Percentiles rank a stretch among this genome's conserved stretches.
phyloP scores from a whole-genome alignment of 2,888 invertebrate genomes.

The Perizoma flavofasciatum region DNA sequence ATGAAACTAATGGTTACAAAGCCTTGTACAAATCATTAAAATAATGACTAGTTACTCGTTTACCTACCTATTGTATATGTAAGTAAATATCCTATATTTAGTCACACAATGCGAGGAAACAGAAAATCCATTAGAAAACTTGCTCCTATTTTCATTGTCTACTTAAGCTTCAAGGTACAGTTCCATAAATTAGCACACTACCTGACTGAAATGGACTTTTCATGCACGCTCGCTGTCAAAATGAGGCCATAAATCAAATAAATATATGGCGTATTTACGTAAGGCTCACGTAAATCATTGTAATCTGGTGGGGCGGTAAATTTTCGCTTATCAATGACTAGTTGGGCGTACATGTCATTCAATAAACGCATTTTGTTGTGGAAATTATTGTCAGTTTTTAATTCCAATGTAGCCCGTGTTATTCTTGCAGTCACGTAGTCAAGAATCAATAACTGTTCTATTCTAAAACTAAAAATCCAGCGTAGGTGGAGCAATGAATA shows the following conservation, averaged over 20 bases:
- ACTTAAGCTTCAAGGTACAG: slow-evolving; percentile 17
- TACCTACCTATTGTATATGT: no score
- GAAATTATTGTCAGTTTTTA: neutral
- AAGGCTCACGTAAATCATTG: slow-evolving; percentile 46
- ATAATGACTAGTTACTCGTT: no score
- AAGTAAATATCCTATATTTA: slow-evolving; percentile 11
- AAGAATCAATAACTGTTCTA: no score
- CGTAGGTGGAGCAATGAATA: no score
- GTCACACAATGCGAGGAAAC: slow-evolving; percentile 18
- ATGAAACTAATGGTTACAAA: no score
- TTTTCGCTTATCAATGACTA: slow-evolving; percentile 30
- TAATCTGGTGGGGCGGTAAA: slow-evolving; percentile 24
- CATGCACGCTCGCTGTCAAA: slow-evolving; percentile 43
- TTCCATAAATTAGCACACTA: slow-evolving; percentile 32
- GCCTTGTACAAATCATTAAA: no score
- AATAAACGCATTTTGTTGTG: slow-evolving; percentile 2
- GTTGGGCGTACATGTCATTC: slow-evolving; percentile 13
- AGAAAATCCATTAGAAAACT: slow-evolving; percentile 30
- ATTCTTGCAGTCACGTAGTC: no score
- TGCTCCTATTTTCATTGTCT: slow-evolving; percentile 18
- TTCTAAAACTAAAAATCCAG: no score
- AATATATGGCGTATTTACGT: slow-evolving; percentile 24
- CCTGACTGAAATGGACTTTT: slow-evolving; percentile 42
- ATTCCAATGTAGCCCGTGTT: slow-evolving; percentile 1
- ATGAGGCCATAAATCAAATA: slow-evolving; percentile 44